Percentiles rank a stretch among this genome's conserved stretches.
Evolutionary conservation across 1,140 invertebrate species (phyloP).

Genomic region (Drosophila melanica): DNA sequence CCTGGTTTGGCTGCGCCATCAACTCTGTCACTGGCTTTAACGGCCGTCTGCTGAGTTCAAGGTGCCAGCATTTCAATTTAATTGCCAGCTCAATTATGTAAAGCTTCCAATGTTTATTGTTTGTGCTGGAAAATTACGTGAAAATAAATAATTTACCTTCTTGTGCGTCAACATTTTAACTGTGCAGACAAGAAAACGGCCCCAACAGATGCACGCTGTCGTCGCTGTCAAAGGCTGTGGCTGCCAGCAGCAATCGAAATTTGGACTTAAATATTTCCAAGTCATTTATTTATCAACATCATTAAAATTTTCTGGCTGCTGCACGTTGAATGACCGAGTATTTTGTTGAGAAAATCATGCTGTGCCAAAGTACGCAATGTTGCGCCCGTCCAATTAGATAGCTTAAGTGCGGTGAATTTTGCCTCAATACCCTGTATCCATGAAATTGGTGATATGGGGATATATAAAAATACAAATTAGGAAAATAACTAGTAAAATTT

Average conservation of each 20-base stretch:
- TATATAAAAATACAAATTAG: neutral
- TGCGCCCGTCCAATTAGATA: constrained; percentile 2
- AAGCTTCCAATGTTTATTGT: constrained; percentile 74
- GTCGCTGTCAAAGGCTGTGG: constrained; percentile 54
- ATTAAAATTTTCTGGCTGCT: constrained; percentile 78
- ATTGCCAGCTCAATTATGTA: constrained; percentile 78
- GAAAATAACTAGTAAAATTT: too few species aligned
- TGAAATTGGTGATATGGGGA: neutral
- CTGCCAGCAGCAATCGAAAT: constrained; percentile 59
- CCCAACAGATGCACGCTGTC: constrained; percentile 43
- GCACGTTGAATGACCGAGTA: neutral
- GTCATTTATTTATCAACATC: constrained; percentile 82
- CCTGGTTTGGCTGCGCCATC: constrained; percentile 17
- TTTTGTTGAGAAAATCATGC: constrained; percentile 2
- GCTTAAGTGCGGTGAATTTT: neutral
- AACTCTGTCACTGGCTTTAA: constrained; percentile 43
- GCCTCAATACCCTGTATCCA: neutral
- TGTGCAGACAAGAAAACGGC: constrained; percentile 30
- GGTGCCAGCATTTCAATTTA: constrained; percentile 62
- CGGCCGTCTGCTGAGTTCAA: constrained; percentile 31
- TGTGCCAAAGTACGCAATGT: constrained; percentile 1
- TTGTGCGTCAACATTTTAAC: constrained; percentile 71
- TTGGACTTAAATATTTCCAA: constrained; percentile 76
- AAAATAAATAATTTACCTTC: constrained; percentile 81
- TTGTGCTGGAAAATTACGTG: constrained; percentile 75